Percentiles rank a stretch among this genome's conserved stretches.
Evolutionary conservation across 2,797 vertebrate genomes (phyloP).

Genomic region (Mormyrus proboscirostris): DNA sequence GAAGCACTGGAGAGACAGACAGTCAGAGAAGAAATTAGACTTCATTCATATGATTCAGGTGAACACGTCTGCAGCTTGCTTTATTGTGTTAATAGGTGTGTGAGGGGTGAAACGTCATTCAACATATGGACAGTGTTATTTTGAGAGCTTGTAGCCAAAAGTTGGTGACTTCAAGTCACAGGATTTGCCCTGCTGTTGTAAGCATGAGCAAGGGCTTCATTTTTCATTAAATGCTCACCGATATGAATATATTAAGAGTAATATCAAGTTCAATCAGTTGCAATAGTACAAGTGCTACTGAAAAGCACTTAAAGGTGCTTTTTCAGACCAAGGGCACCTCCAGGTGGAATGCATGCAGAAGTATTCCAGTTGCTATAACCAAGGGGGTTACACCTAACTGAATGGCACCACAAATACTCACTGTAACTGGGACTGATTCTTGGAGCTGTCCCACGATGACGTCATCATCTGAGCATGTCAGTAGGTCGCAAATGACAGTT

Average conservation of each 20-base stretch:
- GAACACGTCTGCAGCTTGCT: not conserved
- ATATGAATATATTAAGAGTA: not conserved
- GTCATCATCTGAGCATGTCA: not conserved
- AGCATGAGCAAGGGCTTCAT: too few species aligned
- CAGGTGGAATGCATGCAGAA: not conserved
- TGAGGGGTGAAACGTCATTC: not conserved
- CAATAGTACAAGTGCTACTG: not conserved
- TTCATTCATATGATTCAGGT: conserved; percentile 98
- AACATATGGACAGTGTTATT: not conserved
- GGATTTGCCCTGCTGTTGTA: not conserved
- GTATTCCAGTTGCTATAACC: not conserved
- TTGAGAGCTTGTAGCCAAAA: not conserved
- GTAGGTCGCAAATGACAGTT: not conserved
- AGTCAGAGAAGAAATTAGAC: conserved; percentile 70
- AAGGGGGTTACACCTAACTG: not conserved
- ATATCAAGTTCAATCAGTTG: not conserved
- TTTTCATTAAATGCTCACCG: not conserved
- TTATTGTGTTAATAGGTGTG: not conserved
- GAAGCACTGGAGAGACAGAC: conserved; percentile 63
- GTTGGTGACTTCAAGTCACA: not conserved
- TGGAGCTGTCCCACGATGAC: not conserved
- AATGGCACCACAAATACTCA: too few species aligned
- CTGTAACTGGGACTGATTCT: not conserved
- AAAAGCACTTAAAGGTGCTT: not conserved
- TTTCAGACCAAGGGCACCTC: not conserved